Conservation (phyloP, 2,888 invertebrate species). For the Trimorus sp. region DNA sequence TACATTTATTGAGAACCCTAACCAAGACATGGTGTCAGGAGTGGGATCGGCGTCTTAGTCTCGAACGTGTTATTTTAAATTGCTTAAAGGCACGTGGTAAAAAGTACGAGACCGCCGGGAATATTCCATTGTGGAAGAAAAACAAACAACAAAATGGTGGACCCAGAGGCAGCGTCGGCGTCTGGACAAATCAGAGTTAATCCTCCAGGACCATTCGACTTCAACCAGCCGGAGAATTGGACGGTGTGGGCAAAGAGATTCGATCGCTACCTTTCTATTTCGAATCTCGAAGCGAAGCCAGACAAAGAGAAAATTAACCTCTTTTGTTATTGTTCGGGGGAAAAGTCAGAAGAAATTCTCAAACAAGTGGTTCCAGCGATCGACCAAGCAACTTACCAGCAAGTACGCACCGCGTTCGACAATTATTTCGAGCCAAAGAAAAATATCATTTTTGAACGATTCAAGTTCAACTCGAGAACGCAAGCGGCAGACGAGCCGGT, state of each 20-base stretch:
- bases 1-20: too few species aligned
- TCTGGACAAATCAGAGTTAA: constrained; percentile 10
- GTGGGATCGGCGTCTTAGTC: too few species aligned
- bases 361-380: constrained; percentile 33
- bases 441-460: constrained; percentile 68
- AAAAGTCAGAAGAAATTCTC: constrained; percentile 66
- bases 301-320: constrained; percentile 66
- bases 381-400: not conserved
- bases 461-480: constrained; percentile 65
- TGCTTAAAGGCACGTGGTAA: too few species aligned
- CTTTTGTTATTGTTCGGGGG: constrained; percentile 62
- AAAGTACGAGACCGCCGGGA: too few species aligned
- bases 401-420: constrained; percentile 42
- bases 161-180: not conserved
- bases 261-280: constrained; percentile 54
- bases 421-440: constrained; percentile 67
- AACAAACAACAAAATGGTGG: not conserved
- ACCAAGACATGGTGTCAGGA: too few species aligned
- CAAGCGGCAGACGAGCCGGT: constrained; percentile 61
- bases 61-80: too few species aligned
- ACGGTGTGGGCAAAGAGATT: constrained; percentile 54
- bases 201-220: constrained; percentile 53
- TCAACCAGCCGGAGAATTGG: constrained; percentile 46
- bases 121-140: too few species aligned
- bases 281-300: constrained; percentile 33